phyloP scores from a whole-genome alignment of 1,140 invertebrate species.

The Saccostrea glomerata region DNA sequence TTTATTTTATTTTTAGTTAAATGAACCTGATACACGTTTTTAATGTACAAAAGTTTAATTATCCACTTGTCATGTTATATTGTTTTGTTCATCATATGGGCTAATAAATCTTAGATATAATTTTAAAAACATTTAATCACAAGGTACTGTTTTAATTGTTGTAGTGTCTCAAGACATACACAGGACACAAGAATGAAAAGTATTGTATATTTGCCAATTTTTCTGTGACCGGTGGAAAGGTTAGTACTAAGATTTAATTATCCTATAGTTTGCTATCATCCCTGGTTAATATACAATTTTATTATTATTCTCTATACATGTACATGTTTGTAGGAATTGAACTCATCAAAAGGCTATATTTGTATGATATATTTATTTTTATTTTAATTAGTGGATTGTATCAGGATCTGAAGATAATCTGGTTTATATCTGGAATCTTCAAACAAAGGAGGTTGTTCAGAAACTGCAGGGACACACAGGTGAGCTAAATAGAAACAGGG shows the following conservation, averaged over 20 bases:
- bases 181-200: constrained; percentile 99
- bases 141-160: constrained; percentile 52
- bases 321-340: too few relatives aligned
- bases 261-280: too few relatives aligned
- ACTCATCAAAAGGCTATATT: too few relatives aligned
- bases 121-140: background rate
- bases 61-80: too few relatives aligned
- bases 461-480: constrained; percentile 97
- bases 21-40: background rate
- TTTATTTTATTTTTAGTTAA: background rate
- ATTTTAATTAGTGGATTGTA: constrained; percentile 94
- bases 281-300: too few relatives aligned
- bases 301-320: too few relatives aligned
- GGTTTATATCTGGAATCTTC: constrained; percentile 99
- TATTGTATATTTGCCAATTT: constrained; percentile 99
- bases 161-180: constrained; percentile 96
- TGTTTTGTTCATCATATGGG: too few relatives aligned
- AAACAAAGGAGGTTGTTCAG: constrained; percentile 99
- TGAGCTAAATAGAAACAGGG: constrained; percentile 74
- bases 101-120: too few relatives aligned
- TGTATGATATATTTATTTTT: background rate
- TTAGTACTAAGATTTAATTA: constrained; percentile 78
- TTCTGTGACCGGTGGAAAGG: constrained; percentile 99
- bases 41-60: too few relatives aligned
- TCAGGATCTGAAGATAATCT: constrained; percentile 99